These are phyloP conservation scores for Hydrozoanthus gracilis DNA, from an alignment of 92 coral and sea anemone genomes.

Conservation along the genomic window DNA sequence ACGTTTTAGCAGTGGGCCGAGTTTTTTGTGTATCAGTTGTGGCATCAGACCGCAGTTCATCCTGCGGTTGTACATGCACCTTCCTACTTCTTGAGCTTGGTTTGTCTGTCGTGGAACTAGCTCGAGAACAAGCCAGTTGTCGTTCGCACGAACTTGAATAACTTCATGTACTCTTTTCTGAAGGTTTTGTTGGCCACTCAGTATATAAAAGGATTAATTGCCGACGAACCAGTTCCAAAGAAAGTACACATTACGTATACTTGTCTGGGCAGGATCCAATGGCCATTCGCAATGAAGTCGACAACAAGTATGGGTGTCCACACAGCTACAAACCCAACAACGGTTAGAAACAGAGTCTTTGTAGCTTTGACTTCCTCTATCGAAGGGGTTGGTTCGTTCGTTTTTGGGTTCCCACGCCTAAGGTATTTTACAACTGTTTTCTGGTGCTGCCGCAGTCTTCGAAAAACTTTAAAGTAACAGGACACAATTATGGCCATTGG, in stretches of 20 bases:
- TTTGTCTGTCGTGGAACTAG: neutral
- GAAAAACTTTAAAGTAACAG: no score
- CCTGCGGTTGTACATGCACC: neutral
- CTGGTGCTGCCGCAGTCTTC: no score
- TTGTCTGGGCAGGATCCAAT: conserved; percentile 60
- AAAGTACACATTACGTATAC: conserved; percentile 65
- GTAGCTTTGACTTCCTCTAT: neutral
- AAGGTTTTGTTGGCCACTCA: conserved; percentile 52
- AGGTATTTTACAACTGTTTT: no score
- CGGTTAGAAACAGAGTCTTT: conserved; percentile 57
- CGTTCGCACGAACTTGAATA: neutral
- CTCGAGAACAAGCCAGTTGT: neutral
- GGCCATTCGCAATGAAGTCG: conserved; percentile 54
- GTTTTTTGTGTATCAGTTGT: no score
- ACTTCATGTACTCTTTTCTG: conserved; percentile 52
- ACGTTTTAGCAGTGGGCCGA: no score
- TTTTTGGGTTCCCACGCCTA: no score
- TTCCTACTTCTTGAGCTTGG: neutral
- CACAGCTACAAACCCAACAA: conserved; percentile 56
- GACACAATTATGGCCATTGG: no score
- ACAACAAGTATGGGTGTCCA: conserved; percentile 61
- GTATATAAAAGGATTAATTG: conserved; percentile 60
- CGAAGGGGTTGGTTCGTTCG: no score
- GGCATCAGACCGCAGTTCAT: neutral
- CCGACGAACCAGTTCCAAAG: conserved; percentile 47